phyloP scores from a whole-genome alignment of 1,140 invertebrate species.

The Brachionus angularis region DNA sequence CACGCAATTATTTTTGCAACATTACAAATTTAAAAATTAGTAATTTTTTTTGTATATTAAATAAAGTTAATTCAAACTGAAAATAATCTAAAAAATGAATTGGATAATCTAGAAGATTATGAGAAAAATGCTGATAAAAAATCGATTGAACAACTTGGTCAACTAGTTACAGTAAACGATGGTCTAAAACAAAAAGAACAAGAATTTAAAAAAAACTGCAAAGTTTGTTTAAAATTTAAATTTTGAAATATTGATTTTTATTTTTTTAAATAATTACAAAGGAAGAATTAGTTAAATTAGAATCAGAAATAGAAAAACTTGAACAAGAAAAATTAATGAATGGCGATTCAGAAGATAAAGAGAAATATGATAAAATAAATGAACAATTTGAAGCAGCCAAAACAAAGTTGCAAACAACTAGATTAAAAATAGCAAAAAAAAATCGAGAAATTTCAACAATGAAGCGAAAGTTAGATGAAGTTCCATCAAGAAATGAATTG shows the following conservation, averaged over 20 bases:
- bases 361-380: constrained; percentile 59
- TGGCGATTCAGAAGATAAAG: constrained; percentile 56
- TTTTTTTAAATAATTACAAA: constrained; percentile 47
- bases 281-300: constrained; percentile 56
- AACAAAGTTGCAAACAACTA: neutral
- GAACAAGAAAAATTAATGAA: constrained; percentile 49
- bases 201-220: constrained; percentile 72
- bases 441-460: constrained; percentile 75
- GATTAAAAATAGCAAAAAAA: constrained; percentile 64
- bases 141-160: constrained; percentile 64
- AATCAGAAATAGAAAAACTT: constrained; percentile 57
- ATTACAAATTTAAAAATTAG: neutral
- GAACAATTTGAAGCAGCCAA: constrained; percentile 9
- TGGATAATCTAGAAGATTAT: constrained; percentile 14
- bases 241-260: too few relatives aligned
- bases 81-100: constrained; percentile 32
- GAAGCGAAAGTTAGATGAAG: constrained; percentile 76
- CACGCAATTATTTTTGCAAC: too few relatives aligned
- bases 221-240: constrained; percentile 62
- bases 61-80: constrained; percentile 1
- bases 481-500: constrained; percentile 83
- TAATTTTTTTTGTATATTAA: neutral
- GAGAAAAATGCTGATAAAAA: constrained; percentile 39
- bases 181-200: constrained; percentile 69
- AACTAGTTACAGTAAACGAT: constrained; percentile 68